A percentile compares a stretch with the other conserved stretches of the same genome.
Conservation (phyloP, 2,113 vertebrate species). For the Halichoeres trimaculatus region DNA sequence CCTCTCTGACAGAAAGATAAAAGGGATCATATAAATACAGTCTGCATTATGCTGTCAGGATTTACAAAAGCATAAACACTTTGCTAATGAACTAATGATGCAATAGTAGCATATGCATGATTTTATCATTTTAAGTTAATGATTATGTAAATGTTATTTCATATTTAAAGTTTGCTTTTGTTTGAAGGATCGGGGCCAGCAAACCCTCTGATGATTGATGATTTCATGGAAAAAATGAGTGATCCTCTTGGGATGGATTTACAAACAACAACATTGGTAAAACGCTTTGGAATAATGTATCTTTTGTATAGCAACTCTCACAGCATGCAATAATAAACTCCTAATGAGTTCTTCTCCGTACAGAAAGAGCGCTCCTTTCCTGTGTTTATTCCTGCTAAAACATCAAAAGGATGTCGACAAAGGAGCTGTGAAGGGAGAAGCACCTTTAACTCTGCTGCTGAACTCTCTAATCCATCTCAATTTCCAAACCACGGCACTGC, state of each 20-base stretch:
- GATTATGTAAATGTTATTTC: background rate
- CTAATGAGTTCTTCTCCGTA: constrained; percentile 3
- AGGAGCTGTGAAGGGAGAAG: constrained; percentile 35
- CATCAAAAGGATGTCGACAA: constrained; percentile 69
- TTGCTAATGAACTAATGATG: no score
- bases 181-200: constrained; percentile 79
- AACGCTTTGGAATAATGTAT: background rate
- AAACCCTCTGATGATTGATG: constrained; percentile 80
- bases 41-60: no score
- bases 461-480: constrained; percentile 19
- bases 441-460: constrained; percentile 19
- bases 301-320: background rate
- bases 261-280: constrained; percentile 76
- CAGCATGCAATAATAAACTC: background rate
- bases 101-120: no score
- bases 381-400: constrained; percentile 66
- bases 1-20: background rate
- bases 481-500: constrained; percentile 18
- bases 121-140: no score
- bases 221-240: constrained; percentile 79
- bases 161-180: constrained; percentile 22
- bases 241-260: constrained; percentile 69
- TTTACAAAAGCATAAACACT: no score
- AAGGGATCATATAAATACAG: background rate
- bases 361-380: constrained; percentile 75